Conservation (phyloP, 2,888 invertebrate species). For the Dioctria linearis region DNA sequence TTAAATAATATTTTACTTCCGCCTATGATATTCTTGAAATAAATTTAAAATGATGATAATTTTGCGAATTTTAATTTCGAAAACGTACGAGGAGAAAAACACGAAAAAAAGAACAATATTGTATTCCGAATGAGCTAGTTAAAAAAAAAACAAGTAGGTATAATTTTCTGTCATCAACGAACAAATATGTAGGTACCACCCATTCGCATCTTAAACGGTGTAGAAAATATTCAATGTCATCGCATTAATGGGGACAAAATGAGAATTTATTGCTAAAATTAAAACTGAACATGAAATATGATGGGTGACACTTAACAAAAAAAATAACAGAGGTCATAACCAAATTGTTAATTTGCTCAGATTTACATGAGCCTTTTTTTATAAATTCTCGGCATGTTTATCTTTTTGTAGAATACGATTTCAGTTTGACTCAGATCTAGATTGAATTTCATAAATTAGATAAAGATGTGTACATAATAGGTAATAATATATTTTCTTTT, state of each 20-base stretch:
- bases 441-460: not conserved
- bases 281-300: constrained; percentile 22
- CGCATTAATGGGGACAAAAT: constrained; percentile 42
- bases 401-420: not conserved
- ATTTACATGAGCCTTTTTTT: not conserved
- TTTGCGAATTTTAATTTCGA: constrained; percentile 27
- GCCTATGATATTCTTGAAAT: constrained; percentile 46
- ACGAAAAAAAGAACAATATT: constrained; percentile 8
- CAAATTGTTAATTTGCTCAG: not conserved
- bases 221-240: constrained; percentile 16
- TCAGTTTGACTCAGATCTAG: not conserved
- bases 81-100: constrained; percentile 30
- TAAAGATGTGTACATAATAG: not conserved
- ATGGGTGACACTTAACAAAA: not conserved
- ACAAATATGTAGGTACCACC: not conserved
- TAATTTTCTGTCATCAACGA: not conserved
- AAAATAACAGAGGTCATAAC: constrained; percentile 4
- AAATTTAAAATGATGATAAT: constrained; percentile 8
- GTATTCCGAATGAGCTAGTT: constrained; percentile 4
- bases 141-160: not conserved
- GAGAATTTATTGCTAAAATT: constrained; percentile 45
- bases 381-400: not conserved
- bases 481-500: not conserved
- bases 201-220: not conserved
- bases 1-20: constrained; percentile 40